Conservation (phyloP, 2,888 invertebrate genomes). For the Embidobia sp. region DNA sequence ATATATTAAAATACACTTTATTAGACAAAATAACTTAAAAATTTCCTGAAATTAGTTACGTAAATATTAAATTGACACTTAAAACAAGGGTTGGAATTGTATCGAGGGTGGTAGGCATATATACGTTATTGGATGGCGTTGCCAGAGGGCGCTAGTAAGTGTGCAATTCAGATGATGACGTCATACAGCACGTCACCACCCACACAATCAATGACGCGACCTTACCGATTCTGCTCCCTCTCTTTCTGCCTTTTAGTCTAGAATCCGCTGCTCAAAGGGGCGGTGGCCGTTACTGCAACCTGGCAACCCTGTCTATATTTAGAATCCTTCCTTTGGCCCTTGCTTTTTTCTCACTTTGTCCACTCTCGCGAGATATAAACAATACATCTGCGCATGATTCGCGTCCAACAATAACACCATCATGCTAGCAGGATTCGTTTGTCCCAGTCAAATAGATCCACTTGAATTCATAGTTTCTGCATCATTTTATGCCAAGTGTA, state of each 20-base stretch:
- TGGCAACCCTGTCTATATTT: slow-evolving; percentile 81
- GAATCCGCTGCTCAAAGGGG: slow-evolving; percentile 79
- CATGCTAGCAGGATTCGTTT: slow-evolving; percentile 14
- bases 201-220: slow-evolving; percentile 80
- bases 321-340: slow-evolving; percentile 74
- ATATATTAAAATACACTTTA: too few relatives aligned
- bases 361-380: slow-evolving; percentile 73
- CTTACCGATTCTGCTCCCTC: slow-evolving; percentile 74
- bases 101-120: not conserved
- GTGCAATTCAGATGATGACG: slow-evolving; percentile 67
- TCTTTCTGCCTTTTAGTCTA: slow-evolving; percentile 70
- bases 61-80: too few relatives aligned
- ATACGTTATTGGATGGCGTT: slow-evolving; percentile 48
- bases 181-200: slow-evolving; percentile 65
- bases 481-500: too few relatives aligned
- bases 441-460: too few relatives aligned
- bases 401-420: slow-evolving; percentile 34
- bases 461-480: too few relatives aligned
- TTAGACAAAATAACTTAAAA: too few relatives aligned
- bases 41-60: too few relatives aligned
- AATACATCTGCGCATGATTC: slow-evolving; percentile 72
- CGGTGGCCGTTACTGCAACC: slow-evolving; percentile 81
- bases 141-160: slow-evolving; percentile 64
- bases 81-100: not conserved
- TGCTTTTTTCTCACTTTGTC: slow-evolving; percentile 63